Evolutionary conservation across 2,888 invertebrate genomes (phyloP), one percentile per base, ranked within the genome.

Genomic region (Corbicula japonica): DNA sequence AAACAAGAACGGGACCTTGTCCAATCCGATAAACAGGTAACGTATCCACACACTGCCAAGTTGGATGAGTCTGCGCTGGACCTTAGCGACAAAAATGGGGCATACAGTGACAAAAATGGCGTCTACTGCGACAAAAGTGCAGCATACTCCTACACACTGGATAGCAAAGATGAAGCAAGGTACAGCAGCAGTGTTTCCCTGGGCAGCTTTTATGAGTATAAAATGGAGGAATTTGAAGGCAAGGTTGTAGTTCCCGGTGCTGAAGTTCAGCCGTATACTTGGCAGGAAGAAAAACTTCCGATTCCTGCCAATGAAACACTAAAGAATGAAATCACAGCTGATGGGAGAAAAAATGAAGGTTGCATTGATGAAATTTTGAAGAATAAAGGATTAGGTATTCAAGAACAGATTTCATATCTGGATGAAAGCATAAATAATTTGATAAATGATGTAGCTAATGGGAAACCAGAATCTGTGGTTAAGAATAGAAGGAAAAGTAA

Each of bases 71-170:
- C 30, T 71, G 75, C 66, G n/a, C 48, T 79, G 50, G 75, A 75
- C 48, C 44, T 75, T 5, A 75, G 75, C 71, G 72, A 72, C 8
- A 62, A 68, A 48, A 15, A 38, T 4, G 48, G 34, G 15, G 61
- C 44, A n/a, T n/a, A n/a, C n/a, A n/a, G n/a, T n/a, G n/a, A n/a
- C n/a, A n/a, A n/a, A n/a, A n/a, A n/a, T n/a, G n/a, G n/a, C n/a
- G n/a, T n/a, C n/a, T n/a, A n/a, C n/a, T n/a, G 75, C 71, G 72
- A 72, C 8, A 62, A 68, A 48, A 15, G 46, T 4, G 48, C 26
- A 18, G 61, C 44, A 18, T 75, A 66, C 62, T 58, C 71, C 8
- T 75, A 79, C 48, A 79, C 78, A 1, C 41, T 74, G 18, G 78
- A 79, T 21, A 63, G 62, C 26, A 65, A 58, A 10, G 68, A 50